Evolutionary conservation across 1,140 invertebrate genomes (phyloP), one percentile per base, ranked within the genome.

Genomic region (Euglossa dilemma): DNA sequence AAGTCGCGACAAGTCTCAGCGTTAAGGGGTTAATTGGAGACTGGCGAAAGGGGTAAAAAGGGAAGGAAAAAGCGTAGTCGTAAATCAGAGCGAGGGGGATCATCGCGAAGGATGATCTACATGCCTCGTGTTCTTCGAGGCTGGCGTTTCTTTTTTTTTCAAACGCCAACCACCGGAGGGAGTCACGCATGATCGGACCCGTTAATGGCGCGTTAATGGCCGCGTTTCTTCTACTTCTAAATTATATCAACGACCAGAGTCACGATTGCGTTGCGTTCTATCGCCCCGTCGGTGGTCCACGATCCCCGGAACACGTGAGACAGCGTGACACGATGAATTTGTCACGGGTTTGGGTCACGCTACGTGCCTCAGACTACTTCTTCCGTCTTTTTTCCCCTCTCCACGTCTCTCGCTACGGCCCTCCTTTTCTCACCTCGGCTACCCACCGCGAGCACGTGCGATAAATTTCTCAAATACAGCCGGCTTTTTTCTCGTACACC

Each of bases 291-390:
- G 90, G 84, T 89, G 82, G 85, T 90, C 89, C 84, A 84, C 79
- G 70, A 80, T 88, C 84, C 76, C 76, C 79, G 76, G 66, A 89
- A 84, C 92, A 91, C 92, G 92, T 93, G 91, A 93, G 87, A 79
- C 85, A 80, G 85, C 91, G 91, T 92, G 91, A 93, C 92, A 93
- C 88, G 91, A 93, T 92, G 91, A 87, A 93, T 94, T 94, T 92
- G 92, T 93, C 92, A 92, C 91, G 93, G 89, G 86, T 92, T 90
- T 89, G 86, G 90, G 85, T 92, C 89, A 91, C 91, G 89, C 81
- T 84, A 86, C 86, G 76, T 83, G 85, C 88, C 70, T 59, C 84
- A 43, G 25, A 69, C 83, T 82, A 87, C 75, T 85, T 69, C 71
- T 54, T 56, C 66, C 43, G 23, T 70, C 67, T 45, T 72, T 67